phyloP scores from a whole-genome alignment of 2,888 invertebrate genomes.

The Chironomus riparius region DNA sequence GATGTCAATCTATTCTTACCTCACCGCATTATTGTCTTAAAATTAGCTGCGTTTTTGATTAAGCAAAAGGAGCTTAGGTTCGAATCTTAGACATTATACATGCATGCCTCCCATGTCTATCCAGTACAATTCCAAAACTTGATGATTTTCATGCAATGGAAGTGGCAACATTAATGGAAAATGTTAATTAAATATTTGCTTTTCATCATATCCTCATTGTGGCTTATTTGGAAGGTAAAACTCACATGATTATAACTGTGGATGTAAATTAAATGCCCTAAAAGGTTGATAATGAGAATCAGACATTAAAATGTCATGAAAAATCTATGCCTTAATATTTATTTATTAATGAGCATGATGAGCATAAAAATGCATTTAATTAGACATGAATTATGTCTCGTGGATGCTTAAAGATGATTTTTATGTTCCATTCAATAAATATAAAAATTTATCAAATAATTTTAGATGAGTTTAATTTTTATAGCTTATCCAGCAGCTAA shows the following conservation, averaged over 20 bases:
- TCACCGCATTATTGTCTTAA: too few species aligned
- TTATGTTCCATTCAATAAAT: background rate
- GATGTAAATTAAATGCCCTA: too few species aligned
- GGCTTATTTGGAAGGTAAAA: background rate
- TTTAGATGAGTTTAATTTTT: background rate
- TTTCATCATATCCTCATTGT: background rate
- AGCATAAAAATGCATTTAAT: background rate
- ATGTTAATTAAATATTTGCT: background rate
- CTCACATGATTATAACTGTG: background rate
- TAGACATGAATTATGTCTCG: background rate
- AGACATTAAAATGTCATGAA: too few species aligned
- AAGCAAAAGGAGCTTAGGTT: too few species aligned
- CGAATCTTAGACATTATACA: too few species aligned
- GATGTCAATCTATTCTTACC: background rate
- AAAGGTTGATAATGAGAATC: too few species aligned
- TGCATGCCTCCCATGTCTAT: too few species aligned
- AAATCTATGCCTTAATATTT: background rate
- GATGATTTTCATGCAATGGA: too few species aligned
- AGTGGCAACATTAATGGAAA: background rate
- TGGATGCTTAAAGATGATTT: too few species aligned
- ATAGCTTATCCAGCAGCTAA: background rate
- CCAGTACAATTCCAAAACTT: too few species aligned
- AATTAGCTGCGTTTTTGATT: too few species aligned
- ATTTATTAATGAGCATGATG: background rate
- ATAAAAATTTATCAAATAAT: background rate